A percentile compares a stretch with the other conserved stretches of the same genome.
Conservation (phyloP, 2,888 invertebrate species). For the Volucella zonaria region DNA sequence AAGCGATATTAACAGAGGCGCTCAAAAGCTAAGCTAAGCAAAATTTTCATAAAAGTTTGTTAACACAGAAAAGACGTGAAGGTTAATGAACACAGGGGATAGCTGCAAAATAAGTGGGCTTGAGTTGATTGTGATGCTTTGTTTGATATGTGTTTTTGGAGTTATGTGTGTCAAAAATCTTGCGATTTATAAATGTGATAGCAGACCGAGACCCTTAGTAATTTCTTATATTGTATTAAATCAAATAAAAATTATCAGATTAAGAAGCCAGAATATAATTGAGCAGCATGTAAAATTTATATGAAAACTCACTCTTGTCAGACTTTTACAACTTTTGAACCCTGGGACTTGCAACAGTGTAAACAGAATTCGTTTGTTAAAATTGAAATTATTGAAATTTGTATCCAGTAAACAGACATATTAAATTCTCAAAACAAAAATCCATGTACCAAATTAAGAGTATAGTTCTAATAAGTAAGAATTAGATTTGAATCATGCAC, state of each 20-base stretch:
- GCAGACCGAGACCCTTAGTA: too few relatives aligned
- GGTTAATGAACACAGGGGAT: constrained; percentile 23
- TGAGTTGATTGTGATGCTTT: constrained; percentile 11
- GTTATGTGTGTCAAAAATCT: neutral
- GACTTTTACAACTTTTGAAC: neutral
- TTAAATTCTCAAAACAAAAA: too few relatives aligned
- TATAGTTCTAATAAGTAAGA: too few relatives aligned
- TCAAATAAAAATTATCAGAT: neutral
- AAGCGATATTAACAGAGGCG: constrained; percentile 67
- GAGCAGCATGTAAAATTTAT: too few relatives aligned
- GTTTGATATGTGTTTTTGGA: neutral
- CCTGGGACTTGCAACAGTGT: constrained; percentile 37
- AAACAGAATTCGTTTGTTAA: neutral
- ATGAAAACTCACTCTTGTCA: neutral
- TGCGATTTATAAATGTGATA: too few relatives aligned
- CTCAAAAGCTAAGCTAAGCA: constrained; percentile 63
- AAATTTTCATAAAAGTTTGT: constrained; percentile 21
- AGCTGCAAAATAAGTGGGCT: constrained; percentile 10
- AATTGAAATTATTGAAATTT: neutral
- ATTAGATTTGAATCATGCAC: too few relatives aligned
- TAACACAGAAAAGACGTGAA: constrained; percentile 33
- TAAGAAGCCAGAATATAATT: neutral
- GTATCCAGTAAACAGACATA: too few relatives aligned
- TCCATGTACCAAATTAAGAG: too few relatives aligned
- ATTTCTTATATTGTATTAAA: too few relatives aligned